Evolutionary conservation across 1,140 invertebrate species (phyloP).

Genomic region (Pseudomyrmex flavicornis): DNA sequence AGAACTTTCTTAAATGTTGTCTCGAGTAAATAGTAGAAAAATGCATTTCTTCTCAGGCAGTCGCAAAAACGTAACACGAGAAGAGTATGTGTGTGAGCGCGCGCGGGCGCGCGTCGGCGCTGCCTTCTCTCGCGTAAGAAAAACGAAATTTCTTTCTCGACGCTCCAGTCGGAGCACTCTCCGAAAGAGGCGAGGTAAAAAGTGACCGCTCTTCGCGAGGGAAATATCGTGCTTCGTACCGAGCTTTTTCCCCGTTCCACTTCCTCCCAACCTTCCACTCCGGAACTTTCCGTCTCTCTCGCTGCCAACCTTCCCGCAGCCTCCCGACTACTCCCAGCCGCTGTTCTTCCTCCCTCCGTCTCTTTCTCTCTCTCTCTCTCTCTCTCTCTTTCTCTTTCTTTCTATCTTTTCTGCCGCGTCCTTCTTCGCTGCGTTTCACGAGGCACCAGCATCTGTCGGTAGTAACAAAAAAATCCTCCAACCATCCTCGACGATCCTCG

Average conservation of each 20-base stretch:
- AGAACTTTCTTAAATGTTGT: conserved; percentile 7
- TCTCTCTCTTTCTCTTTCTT: conserved; percentile 32
- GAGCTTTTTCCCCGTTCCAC: conserved; percentile 57
- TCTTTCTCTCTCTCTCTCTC: conserved; percentile 14
- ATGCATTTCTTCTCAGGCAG: not conserved
- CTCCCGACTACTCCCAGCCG: not conserved
- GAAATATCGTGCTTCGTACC: conserved; percentile 63
- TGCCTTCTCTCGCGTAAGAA: conserved; percentile 42
- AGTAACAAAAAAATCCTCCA: conserved; percentile 72
- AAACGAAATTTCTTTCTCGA: conserved; percentile 60
- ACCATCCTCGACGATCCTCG: conserved; percentile 55
- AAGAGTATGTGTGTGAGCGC: not conserved
- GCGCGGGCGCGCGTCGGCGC: not conserved
- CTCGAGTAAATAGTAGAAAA: conserved; percentile 19
- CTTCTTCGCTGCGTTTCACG: conserved; percentile 59
- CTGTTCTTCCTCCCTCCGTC: conserved; percentile 2
- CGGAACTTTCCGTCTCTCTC: conserved; percentile 46
- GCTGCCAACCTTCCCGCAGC: conserved; percentile 35
- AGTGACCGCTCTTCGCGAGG: conserved; percentile 59
- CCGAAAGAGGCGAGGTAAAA: conserved; percentile 61
- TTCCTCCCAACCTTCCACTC: conserved; percentile 50
- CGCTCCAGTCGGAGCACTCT: conserved; percentile 59
- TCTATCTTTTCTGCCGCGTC: conserved; percentile 10
- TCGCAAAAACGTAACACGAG: conserved; percentile 15
- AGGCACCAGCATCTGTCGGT: conserved; percentile 67